phyloP scores from a whole-genome alignment of 2,797 vertebrate species.

The Propithecus perrieri region DNA sequence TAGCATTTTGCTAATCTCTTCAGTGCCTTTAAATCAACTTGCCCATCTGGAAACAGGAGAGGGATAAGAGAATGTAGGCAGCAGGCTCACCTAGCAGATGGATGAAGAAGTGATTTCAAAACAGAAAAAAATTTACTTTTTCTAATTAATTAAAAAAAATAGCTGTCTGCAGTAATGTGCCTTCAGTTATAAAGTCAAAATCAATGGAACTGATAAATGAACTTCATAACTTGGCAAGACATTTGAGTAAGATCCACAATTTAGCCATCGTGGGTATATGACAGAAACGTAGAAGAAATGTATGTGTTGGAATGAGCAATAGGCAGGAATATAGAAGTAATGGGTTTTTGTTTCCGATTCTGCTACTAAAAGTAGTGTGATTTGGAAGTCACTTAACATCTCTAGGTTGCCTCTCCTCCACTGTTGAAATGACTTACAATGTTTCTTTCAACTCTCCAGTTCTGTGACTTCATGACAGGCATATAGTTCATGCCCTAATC shows the following conservation, averaged over 20 bases:
- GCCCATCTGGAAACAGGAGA: neutral
- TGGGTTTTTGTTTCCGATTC: neutral
- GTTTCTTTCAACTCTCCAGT: neutral
- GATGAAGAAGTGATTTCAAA: slow-evolving; percentile 5
- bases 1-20: neutral
- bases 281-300: neutral
- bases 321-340: neutral
- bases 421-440: neutral
- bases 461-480: neutral
- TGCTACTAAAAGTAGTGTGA: neutral
- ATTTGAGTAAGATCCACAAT: neutral
- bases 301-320: neutral
- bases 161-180: neutral
- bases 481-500: neutral
- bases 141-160: slow-evolving; percentile 1
- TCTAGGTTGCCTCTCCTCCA: neutral
- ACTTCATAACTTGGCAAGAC: neutral
- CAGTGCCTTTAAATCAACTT: slow-evolving; percentile 16
- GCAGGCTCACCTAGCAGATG: slow-evolving; percentile 7
- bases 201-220: neutral
- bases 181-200: neutral
- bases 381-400: neutral
- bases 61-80: neutral
- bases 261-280: neutral
- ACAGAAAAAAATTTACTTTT: slow-evolving; percentile 14